phyloP scores from a whole-genome alignment of 2,888 invertebrate genomes.

The Falcaria lacertinaria region DNA sequence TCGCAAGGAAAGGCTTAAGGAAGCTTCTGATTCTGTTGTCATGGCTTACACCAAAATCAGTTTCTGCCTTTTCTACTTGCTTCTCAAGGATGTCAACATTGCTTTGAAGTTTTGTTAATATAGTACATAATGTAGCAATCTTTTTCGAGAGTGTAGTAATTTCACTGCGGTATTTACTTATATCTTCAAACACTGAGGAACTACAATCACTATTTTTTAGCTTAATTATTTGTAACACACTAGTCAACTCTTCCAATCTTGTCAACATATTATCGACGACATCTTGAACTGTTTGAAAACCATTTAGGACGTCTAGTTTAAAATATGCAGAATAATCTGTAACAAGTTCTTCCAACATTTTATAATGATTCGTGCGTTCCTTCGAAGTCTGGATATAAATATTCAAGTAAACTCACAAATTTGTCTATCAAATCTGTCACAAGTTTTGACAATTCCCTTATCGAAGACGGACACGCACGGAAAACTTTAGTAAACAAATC shows the following conservation, averaged over 20 bases:
- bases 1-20: slow-evolving; percentile 79
- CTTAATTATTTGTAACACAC: slow-evolving; percentile 79
- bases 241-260: slow-evolving; percentile 82
- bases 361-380: slow-evolving; percentile 19
- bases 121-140: slow-evolving; percentile 73
- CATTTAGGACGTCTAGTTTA: slow-evolving; percentile 74
- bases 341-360: slow-evolving; percentile 74
- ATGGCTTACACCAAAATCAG: slow-evolving; percentile 75
- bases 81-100: slow-evolving; percentile 79
- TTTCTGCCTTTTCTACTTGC: slow-evolving; percentile 80
- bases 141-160: slow-evolving; percentile 75
- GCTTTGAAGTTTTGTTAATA: slow-evolving; percentile 69
- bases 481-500: slow-evolving; percentile 55
- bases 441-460: slow-evolving; percentile 56
- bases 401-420: slow-evolving; percentile 56
- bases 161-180: slow-evolving; percentile 72
- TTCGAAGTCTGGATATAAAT: slow-evolving; percentile 69
- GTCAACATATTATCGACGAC: slow-evolving; percentile 84
- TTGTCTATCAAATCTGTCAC: slow-evolving; percentile 57
- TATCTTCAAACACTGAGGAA: slow-evolving; percentile 70
- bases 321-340: slow-evolving; percentile 78
- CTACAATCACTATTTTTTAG: slow-evolving; percentile 67
- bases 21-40: slow-evolving; percentile 81
- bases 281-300: slow-evolving; percentile 80
- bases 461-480: slow-evolving; percentile 45